Evolutionary conservation across 2,113 vertebrate genomes (phyloP), one percentile per base, ranked within the genome.

Genomic region (Mesocricetus auratus): DNA sequence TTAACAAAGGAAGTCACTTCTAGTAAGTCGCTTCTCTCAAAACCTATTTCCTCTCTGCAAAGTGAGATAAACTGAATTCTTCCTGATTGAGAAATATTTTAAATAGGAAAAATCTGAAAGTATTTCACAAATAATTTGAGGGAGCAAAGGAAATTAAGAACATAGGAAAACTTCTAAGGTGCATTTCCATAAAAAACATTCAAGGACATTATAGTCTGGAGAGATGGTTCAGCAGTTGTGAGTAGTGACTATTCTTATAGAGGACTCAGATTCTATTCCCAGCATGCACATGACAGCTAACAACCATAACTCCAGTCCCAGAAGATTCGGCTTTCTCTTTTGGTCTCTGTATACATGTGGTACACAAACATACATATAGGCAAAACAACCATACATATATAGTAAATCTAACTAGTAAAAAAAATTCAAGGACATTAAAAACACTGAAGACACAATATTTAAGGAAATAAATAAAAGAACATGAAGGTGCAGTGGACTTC

Each of bases 1-100:
- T 90, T 90, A 93, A 79, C 26, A 45, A 71, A 81, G 74, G 71
- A 71, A 81, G 12, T 53, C 69, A 86, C 19, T 33, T 90, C 71
- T 71, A 36, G 31, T 50, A 93, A 74, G n/a, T 58, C 58, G 89
- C 36, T 77, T 77, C 71, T 89, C 78, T 86, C 82, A 69, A 36
- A 93, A 86, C 5, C 5, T 71, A 91, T 47, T 94, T 87, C 60
- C 86, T 95, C 68, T 83, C 42, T 87, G 69, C 11, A 96, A 77
- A 77, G 53, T 86, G 13, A 12, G 15, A 89, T 92, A 89, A 91
- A 82, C 29, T 83, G 62, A 75, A 75, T 5, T 15, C 13, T 85
- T 88, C 73, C 36, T 93, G 68, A 58, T 91, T 68, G 64, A 90
- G 19, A 94, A 95, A 87, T 75, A 56, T 82, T 95, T 94, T 89